phyloP scores from a whole-genome alignment of 2,797 vertebrate species.

The Etheostoma nigrum region DNA sequence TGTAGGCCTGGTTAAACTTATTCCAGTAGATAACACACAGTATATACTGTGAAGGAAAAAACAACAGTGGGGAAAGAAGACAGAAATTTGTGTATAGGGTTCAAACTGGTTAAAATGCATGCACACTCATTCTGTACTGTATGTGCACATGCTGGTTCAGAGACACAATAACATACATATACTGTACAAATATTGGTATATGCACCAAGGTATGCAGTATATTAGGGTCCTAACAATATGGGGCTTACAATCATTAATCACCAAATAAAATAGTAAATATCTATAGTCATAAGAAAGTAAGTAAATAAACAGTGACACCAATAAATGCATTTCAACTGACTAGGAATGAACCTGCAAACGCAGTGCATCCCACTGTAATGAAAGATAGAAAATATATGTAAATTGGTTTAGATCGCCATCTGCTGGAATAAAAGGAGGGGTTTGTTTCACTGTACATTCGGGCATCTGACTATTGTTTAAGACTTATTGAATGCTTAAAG shows the following conservation, averaged over 20 bases:
- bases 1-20: background rate
- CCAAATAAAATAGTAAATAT: background rate
- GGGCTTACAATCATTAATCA: background rate
- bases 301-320: background rate
- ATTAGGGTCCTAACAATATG: background rate
- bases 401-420: slow-evolving; percentile 71
- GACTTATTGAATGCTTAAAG: background rate
- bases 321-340: background rate
- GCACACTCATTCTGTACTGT: background rate
- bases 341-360: slow-evolving; percentile 2
- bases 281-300: background rate
- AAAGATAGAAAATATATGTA: background rate
- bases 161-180: slow-evolving; percentile 1
- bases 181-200: background rate
- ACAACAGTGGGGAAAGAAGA: background rate
- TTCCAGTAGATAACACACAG: background rate
- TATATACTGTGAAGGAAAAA: background rate
- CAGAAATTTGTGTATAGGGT: background rate
- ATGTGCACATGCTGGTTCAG: slow-evolving; percentile 6
- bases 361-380: background rate
- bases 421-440: slow-evolving; percentile 58
- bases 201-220: background rate
- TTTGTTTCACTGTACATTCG: background rate
- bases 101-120: slow-evolving; percentile 3
- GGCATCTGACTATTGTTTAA: background rate